Evolutionary conservation across 2,797 vertebrate species (phyloP).

Genomic region (Coranthus polyacanthus): DNA sequence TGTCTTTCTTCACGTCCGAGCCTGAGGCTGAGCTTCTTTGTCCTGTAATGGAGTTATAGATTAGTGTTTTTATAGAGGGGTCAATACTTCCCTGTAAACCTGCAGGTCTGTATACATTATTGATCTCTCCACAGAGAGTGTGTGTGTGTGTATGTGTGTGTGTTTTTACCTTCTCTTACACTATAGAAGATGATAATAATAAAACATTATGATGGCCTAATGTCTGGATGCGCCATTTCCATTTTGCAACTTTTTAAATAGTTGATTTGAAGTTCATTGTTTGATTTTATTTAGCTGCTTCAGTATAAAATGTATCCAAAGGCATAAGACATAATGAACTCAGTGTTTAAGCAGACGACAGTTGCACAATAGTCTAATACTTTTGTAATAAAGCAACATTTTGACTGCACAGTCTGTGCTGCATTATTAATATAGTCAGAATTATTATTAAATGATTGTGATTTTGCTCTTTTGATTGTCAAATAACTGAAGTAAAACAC

Average conservation of each 20-base stretch:
- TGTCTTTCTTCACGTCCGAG: conserved; percentile 33
- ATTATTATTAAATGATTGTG: neutral
- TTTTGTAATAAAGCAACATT: neutral
- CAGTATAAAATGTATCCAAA: neutral
- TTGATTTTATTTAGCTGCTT: conserved; percentile 21
- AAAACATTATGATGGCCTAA: conserved; percentile 57
- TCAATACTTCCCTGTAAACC: conserved; percentile 77
- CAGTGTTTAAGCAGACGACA: neutral
- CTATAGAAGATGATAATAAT: conserved; percentile 73
- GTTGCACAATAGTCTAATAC: neutral
- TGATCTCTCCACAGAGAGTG: conserved; percentile 50
- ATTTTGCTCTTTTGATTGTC: neutral
- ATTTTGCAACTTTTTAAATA: conserved; percentile 1
- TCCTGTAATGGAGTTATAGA: conserved; percentile 82
- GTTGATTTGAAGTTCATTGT: neutral
- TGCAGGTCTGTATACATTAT: conserved; percentile 73
- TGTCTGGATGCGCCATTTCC: neutral
- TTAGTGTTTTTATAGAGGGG: conserved; percentile 77
- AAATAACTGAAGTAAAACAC: neutral
- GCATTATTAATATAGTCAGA: neutral
- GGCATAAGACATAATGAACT: neutral
- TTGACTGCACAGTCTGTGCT: neutral
- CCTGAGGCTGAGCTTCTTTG: conserved; percentile 47
- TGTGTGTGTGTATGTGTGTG: conserved; percentile 36
- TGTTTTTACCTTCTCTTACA: conserved; percentile 67